Evolutionary conservation across 2,888 invertebrate genomes (phyloP), one percentile per base, ranked within the genome.

Genomic region (Belgica antarctica): DNA sequence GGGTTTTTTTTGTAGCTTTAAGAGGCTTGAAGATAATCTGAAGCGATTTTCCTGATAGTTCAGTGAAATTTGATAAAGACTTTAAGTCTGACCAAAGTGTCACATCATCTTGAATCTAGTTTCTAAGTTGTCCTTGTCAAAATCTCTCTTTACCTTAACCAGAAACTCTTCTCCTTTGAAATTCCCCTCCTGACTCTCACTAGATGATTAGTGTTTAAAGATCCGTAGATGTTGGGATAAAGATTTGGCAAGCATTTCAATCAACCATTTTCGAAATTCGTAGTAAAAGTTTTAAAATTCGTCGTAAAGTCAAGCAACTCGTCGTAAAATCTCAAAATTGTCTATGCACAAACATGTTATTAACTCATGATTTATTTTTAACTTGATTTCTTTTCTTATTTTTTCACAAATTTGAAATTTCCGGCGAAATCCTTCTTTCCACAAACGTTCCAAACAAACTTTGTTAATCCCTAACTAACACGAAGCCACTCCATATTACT

Each of bases 401-500:
- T 52, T 52, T 22, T 52, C 52, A 5, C 19, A 17, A 52, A 52
- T 52, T 22, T 7, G 22, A 52, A 52, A 52, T n/a, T 19, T 52
- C 22, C 22, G 52, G 22, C 52, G 52, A 52, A 17, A 52, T 8
- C n/a, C n/a, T n/a, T n/a, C 22, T 52, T 61, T 28, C 28, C 25
- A 24, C 25, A 28, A 25, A 28, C 24, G 24, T 22, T 10, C 25
- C 12, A 25, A 34, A 34, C 2, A 52, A 46, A 19, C 52, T 52
- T 5, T n/a, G n/a, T n/a, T n/a, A n/a, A n/a, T 25, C 17, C 4
- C 15, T 12, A 31, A 57, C 27, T 61, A 36, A 69, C 61, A 25
- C 27, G 69, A 69, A 69, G 69, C 59, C 10, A 8, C 17, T 25
- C 69, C 34, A 24, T 69, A 69, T 19, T 69, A 57, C 46, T 34